A percentile compares a stretch with the other conserved stretches of the same genome.
These are phyloP conservation scores for Saguinus imperator DNA, from an alignment of 2,113 vertebrate genomes.

Conservation along the genomic window DNA sequence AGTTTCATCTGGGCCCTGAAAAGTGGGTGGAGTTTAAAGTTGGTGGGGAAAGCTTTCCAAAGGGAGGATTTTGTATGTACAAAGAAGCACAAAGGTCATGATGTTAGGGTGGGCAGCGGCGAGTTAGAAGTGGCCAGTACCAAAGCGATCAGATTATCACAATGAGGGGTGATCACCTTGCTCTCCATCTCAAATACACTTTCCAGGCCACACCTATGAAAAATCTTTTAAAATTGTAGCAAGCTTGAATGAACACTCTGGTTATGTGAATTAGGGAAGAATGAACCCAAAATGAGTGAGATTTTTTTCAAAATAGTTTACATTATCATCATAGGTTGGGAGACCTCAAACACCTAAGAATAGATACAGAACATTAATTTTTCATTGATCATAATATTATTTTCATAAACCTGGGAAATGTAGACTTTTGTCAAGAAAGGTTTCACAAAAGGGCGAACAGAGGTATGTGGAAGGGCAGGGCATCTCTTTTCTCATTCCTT, in stretches of 20 bases:
- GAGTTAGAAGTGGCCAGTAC: too few species aligned
- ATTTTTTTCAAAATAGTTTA: background rate
- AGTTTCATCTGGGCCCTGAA: background rate
- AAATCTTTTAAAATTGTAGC: background rate
- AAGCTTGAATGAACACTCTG: background rate
- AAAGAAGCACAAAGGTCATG: background rate
- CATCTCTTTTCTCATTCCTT: background rate
- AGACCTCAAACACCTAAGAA: slow-evolving; percentile 45
- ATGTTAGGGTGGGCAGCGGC: background rate
- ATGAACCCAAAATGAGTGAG: background rate
- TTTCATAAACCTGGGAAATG: slow-evolving; percentile 16
- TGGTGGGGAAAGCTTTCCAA: background rate
- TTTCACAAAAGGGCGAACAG: background rate
- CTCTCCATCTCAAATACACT: background rate
- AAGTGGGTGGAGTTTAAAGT: background rate
- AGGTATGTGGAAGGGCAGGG: background rate
- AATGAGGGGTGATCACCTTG: background rate
- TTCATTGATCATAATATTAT: slow-evolving; percentile 34
- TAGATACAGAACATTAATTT: slow-evolving; percentile 20
- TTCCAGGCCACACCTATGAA: background rate
- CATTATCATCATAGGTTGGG: background rate
- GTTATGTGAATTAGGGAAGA: background rate
- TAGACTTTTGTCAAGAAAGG: slow-evolving; percentile 17
- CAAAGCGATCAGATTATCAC: background rate
- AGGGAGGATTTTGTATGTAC: background rate